Percentiles rank a stretch among this genome's conserved stretches.
These are phyloP conservation scores for Danaus plexippus DNA, from an alignment of 1,140 invertebrate species.

Conservation along the genomic window DNA sequence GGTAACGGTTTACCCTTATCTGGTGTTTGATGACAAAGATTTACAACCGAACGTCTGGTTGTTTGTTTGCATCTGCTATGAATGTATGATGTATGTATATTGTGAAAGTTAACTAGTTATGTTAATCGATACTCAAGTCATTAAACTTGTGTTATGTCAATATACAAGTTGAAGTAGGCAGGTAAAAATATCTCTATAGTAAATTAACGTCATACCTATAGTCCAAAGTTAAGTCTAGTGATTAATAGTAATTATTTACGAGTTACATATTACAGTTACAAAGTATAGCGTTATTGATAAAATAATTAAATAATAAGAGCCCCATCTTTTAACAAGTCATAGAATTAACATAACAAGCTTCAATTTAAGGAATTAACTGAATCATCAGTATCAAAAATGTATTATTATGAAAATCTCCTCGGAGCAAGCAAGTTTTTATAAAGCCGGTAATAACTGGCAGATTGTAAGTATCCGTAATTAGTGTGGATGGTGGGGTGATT, in stretches of 20 bases:
- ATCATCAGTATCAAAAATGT: no score
- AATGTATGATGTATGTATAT: constrained; percentile 25
- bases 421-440: constrained; percentile 16
- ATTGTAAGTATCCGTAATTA: constrained; percentile 42
- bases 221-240: no score
- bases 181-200: background rate
- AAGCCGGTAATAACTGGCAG: constrained; percentile 18
- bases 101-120: constrained; percentile 33
- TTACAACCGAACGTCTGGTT: constrained; percentile 39
- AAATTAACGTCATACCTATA: no score
- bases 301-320: no score
- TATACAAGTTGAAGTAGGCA: constrained; percentile 5
- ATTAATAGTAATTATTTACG: no score
- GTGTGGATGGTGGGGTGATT: constrained; percentile 24
- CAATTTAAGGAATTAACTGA: no score
- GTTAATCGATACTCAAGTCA: constrained; percentile 5
- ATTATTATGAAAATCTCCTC: constrained; percentile 2
- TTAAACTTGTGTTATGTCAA: constrained; percentile 11
- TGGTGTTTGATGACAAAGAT: constrained; percentile 41
- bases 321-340: no score
- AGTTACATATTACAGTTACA: no score
- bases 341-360: no score
- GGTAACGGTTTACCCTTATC: constrained; percentile 32
- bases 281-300: no score
- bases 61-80: constrained; percentile 34